phyloP scores from a whole-genome alignment of 2,797 vertebrate species.

The Pterois miles region DNA sequence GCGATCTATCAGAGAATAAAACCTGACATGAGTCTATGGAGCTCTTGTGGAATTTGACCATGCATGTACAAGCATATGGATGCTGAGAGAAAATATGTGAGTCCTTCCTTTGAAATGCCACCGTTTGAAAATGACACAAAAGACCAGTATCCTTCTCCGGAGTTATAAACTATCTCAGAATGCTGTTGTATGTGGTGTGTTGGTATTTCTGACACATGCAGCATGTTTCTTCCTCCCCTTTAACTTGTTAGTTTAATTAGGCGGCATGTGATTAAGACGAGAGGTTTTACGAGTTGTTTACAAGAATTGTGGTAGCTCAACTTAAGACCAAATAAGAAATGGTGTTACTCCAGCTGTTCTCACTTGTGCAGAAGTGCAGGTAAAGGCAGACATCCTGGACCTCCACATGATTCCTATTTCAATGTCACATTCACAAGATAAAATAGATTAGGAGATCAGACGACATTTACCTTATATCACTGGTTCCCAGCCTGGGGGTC shows the following conservation, averaged over 20 bases:
- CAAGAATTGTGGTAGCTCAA: not conserved
- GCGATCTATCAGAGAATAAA: constrained; percentile 12
- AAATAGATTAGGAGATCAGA: not conserved
- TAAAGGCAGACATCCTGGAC: not conserved
- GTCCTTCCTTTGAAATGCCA: not conserved
- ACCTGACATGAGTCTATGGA: not conserved
- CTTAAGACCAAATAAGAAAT: not conserved
- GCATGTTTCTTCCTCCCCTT: not conserved
- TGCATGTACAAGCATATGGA: not conserved
- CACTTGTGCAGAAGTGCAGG: not conserved
- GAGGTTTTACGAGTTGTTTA: not conserved
- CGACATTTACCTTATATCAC: not conserved
- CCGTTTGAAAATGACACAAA: constrained; percentile 9
- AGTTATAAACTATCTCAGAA: not conserved
- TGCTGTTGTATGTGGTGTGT: not conserved
- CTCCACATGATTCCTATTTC: not conserved
- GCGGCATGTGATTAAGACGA: not conserved
- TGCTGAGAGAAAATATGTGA: not conserved
- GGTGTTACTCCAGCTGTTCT: not conserved
- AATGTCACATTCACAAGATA: not conserved
- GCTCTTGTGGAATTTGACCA: constrained; percentile 11
- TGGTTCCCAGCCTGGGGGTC: too few species aligned
- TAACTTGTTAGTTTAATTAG: constrained; percentile 4
- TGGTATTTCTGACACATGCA: not conserved
- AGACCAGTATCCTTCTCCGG: not conserved